phyloP scores from a whole-genome alignment of 2,113 vertebrate species.

The Paramisgurnus dabryanus region DNA sequence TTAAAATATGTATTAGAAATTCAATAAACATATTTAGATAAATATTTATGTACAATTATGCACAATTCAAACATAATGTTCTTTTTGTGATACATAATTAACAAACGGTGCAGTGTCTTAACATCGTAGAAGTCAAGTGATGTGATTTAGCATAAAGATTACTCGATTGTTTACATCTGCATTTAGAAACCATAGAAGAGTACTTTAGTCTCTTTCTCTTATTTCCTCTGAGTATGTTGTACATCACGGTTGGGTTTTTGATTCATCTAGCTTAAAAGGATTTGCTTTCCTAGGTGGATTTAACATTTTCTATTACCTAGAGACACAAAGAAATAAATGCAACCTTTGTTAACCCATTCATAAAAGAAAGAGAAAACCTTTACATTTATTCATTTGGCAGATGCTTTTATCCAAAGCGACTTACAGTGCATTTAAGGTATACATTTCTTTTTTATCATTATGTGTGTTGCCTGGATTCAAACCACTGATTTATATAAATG shows the following conservation, averaged over 20 bases:
- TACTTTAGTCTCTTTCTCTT: slow-evolving; percentile 16
- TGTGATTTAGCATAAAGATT: slow-evolving; percentile 37
- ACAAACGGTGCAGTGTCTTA: background rate
- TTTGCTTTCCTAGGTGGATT: slow-evolving; percentile 19
- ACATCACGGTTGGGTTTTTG: slow-evolving; percentile 27
- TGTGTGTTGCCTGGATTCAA: too few relatives aligned
- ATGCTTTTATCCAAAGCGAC: too few relatives aligned
- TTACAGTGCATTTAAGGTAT: too few relatives aligned
- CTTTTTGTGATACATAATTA: background rate
- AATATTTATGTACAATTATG: too few relatives aligned
- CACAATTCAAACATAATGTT: too few relatives aligned
- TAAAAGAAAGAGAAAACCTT: too few relatives aligned
- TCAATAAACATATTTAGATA: background rate
- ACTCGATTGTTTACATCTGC: slow-evolving; percentile 42
- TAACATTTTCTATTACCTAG: slow-evolving; percentile 2
- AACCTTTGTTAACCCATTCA: too few relatives aligned
- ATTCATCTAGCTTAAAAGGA: slow-evolving; percentile 47
- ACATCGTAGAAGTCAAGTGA: background rate
- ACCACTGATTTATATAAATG: too few relatives aligned
- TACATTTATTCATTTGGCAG: too few relatives aligned
- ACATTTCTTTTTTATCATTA: too few relatives aligned
- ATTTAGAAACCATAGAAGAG: slow-evolving; percentile 37
- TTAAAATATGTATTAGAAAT: background rate
- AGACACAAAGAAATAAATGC: background rate
- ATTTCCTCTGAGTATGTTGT: slow-evolving; percentile 35